Percentiles rank a stretch among this genome's conserved stretches.
These are phyloP conservation scores for Osmerus mordax DNA, from an alignment of 2,113 vertebrate species.

Conservation along the genomic window DNA sequence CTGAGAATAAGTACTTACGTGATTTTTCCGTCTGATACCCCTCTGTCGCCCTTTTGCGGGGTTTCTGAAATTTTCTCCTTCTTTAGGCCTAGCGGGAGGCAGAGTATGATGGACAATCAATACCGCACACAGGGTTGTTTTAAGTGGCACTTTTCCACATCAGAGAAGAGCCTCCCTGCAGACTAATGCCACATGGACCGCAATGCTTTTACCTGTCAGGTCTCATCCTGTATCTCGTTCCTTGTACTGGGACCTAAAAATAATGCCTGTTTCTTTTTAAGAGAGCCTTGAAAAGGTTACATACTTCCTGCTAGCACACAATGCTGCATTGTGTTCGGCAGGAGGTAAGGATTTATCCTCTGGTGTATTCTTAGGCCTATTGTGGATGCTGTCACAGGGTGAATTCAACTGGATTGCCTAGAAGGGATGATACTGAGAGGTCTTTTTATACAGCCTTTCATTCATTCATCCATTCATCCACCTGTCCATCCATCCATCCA, in stretches of 20 bases:
- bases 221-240: constrained; percentile 34
- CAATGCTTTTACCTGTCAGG: constrained; percentile 35
- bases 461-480: too few species aligned
- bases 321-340: constrained; percentile 27
- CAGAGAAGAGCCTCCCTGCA: constrained; percentile 34
- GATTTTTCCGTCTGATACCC: too few species aligned
- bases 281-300: constrained; percentile 29
- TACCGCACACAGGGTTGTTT: constrained; percentile 35
- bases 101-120: constrained; percentile 43
- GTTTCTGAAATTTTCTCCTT: too few species aligned
- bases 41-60: too few species aligned
- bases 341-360: constrained; percentile 32
- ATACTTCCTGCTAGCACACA: constrained; percentile 32
- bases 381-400: too few species aligned
- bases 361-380: not conserved
- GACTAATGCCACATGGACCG: constrained; percentile 8
- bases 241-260: not conserved
- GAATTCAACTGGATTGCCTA: too few species aligned
- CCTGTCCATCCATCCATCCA: too few species aligned
- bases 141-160: constrained; percentile 52
- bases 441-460: too few species aligned
- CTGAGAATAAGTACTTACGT: too few species aligned
- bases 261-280: constrained; percentile 20
- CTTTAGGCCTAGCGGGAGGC: constrained; percentile 14
- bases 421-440: too few species aligned